These are phyloP conservation scores for Ormyrus labotus DNA, from an alignment of 2,888 invertebrate species.

Conservation along the genomic window DNA sequence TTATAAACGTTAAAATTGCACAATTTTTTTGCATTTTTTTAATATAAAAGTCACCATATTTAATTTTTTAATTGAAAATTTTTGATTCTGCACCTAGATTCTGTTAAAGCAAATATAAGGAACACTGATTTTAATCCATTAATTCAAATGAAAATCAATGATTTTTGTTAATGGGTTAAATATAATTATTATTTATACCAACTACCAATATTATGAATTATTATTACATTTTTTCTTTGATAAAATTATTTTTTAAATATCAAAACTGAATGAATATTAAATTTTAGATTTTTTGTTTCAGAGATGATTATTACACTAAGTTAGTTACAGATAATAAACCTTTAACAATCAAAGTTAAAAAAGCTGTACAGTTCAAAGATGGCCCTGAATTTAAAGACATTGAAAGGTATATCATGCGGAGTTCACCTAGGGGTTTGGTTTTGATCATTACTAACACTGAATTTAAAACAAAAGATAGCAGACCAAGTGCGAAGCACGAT, in stretches of 20 bases:
- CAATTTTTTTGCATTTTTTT: too few relatives aligned
- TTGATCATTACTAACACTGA: slow-evolving; percentile 69
- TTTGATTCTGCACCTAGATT: too few relatives aligned
- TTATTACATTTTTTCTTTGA: not conserved
- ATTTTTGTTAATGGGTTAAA: slow-evolving; percentile 2
- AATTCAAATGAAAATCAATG: not conserved
- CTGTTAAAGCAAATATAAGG: too few relatives aligned
- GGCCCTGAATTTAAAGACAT: slow-evolving; percentile 57
- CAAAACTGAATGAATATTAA: not conserved
- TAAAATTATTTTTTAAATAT: not conserved
- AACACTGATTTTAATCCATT: too few relatives aligned
- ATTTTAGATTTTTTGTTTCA: slow-evolving; percentile 52
- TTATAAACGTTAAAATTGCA: too few relatives aligned
- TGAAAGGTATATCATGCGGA: slow-evolving; percentile 69
- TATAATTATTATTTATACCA: not conserved
- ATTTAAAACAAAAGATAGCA: slow-evolving; percentile 54
- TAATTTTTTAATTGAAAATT: too few relatives aligned
- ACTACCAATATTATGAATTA: not conserved
- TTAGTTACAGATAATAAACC: slow-evolving; percentile 59
- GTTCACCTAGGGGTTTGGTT: slow-evolving; percentile 71
- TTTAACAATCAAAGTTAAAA: slow-evolving; percentile 65
- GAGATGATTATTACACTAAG: slow-evolving; percentile 60
- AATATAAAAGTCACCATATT: too few relatives aligned
- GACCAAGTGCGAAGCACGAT: slow-evolving; percentile 66
- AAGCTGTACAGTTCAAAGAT: slow-evolving; percentile 66